Percentiles rank a stretch among this genome's conserved stretches.
Evolutionary conservation across 1,140 invertebrate species (phyloP).

Genomic region (Euwallacea fornicatus): DNA sequence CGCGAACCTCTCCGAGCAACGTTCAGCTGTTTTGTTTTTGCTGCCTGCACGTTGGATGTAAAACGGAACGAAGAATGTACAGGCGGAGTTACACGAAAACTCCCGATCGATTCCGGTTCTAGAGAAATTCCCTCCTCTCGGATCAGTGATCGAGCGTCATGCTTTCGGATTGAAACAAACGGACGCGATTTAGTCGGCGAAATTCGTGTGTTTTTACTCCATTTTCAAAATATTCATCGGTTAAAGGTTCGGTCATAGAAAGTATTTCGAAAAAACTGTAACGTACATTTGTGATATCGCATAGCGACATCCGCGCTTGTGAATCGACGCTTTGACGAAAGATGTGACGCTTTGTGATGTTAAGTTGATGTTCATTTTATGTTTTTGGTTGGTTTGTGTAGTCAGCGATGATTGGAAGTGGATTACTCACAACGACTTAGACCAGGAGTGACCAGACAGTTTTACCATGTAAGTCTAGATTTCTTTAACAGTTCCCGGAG

Average conservation of each 20-base stretch:
- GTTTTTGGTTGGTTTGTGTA: conserved; percentile 15
- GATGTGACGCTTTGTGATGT: conserved; percentile 26
- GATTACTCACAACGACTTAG: conserved; percentile 18
- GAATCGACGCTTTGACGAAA: background rate
- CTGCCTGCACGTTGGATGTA: conserved; percentile 26
- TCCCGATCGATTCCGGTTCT: conserved; percentile 33
- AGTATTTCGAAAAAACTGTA: no score
- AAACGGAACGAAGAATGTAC: conserved; percentile 30
- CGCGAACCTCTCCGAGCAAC: conserved; percentile 5
- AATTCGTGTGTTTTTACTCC: conserved; percentile 12
- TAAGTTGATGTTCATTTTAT: conserved; percentile 19
- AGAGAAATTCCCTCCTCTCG: conserved; percentile 34
- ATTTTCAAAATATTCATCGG: conserved; percentile 11
- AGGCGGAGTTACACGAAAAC: conserved; percentile 33
- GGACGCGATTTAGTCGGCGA: background rate
- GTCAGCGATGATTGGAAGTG: background rate
- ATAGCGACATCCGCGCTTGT: no score
- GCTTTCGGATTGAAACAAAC: conserved; percentile 24
- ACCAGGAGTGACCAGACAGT: background rate
- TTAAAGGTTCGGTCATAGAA: background rate
- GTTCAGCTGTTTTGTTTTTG: conserved; percentile 36
- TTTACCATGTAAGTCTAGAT: conserved; percentile 21
- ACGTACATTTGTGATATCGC: no score
- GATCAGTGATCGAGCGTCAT: conserved; percentile 37
- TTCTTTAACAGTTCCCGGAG: no score